Percentiles rank a stretch among this genome's conserved stretches.
phyloP scores from a whole-genome alignment of 2,797 vertebrate species.

The Enteromius argenteus region DNA sequence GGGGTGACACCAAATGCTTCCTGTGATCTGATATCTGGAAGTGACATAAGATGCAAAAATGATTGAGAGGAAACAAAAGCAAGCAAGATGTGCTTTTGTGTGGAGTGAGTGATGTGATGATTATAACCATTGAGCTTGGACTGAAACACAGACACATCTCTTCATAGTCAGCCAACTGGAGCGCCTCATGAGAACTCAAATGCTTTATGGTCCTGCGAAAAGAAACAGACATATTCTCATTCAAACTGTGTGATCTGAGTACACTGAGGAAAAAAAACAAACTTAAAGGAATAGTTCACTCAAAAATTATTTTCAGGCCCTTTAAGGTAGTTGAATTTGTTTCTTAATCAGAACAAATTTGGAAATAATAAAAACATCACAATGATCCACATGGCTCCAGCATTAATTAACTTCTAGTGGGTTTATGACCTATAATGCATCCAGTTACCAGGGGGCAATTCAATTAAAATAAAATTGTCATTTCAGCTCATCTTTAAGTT shows the following conservation, averaged over 20 bases:
- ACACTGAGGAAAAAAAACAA: not conserved
- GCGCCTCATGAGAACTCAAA: constrained; percentile 2
- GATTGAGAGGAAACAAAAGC: constrained; percentile 41
- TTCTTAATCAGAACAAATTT: not conserved
- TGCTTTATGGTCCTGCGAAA: not conserved
- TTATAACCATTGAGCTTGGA: constrained; percentile 41
- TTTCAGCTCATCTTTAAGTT: not conserved
- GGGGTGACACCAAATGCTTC: constrained; percentile 29
- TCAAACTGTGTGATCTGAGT: not conserved
- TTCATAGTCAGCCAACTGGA: constrained; percentile 31
- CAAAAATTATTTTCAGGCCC: not conserved
- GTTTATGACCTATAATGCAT: not conserved
- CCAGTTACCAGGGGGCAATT: not conserved
- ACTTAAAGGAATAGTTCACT: not conserved
- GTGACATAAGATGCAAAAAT: constrained; percentile 34
- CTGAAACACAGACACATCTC: constrained; percentile 30
- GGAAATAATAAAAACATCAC: not conserved
- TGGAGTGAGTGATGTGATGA: constrained; percentile 31
- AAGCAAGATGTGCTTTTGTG: constrained; percentile 41
- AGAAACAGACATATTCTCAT: not conserved
- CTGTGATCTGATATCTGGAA: constrained; percentile 33
- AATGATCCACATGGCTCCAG: not conserved
- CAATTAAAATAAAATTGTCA: not conserved
- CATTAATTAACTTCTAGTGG: not conserved
- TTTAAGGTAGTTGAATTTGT: not conserved